phyloP scores from a whole-genome alignment of 2,113 vertebrate genomes.

The Tringa solitaria region DNA sequence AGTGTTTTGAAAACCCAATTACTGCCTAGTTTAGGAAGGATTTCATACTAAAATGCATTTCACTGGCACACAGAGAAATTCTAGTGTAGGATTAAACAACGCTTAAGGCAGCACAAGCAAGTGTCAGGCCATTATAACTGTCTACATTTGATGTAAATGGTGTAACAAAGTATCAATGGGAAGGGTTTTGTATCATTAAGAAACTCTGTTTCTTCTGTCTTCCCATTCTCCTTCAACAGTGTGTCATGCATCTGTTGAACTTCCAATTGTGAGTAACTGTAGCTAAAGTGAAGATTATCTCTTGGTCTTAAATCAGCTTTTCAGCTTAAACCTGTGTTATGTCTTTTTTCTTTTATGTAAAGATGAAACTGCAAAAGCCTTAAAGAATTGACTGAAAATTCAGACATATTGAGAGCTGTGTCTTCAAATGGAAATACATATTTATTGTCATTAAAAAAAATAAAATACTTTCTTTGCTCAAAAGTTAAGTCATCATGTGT shows the following conservation, averaged over 20 bases:
- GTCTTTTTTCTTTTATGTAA: background rate
- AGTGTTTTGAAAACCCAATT: background rate
- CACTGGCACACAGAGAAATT: background rate
- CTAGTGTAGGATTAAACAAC: background rate
- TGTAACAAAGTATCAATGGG: background rate
- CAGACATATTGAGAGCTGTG: background rate
- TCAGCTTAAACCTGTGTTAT: background rate
- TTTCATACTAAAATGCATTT: background rate
- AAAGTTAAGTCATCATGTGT: background rate
- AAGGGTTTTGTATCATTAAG: background rate
- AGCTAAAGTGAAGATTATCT: background rate
- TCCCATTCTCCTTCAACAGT: background rate
- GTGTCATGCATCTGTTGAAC: background rate
- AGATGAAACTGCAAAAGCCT: background rate
- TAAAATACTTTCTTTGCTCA: background rate
- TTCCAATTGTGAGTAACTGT: background rate
- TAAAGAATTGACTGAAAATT: background rate
- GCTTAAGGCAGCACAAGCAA: background rate
- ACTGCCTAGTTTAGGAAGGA: background rate
- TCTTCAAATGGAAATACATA: background rate
- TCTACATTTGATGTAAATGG: background rate
- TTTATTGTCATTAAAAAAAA: background rate
- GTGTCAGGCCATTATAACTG: background rate
- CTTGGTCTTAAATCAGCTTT: conserved; percentile 4
- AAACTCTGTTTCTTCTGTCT: background rate